A percentile compares a stretch with the other conserved stretches of the same genome.
Evolutionary conservation across 1,140 invertebrate species (phyloP).

Genomic region (Nixonia krombeini): DNA sequence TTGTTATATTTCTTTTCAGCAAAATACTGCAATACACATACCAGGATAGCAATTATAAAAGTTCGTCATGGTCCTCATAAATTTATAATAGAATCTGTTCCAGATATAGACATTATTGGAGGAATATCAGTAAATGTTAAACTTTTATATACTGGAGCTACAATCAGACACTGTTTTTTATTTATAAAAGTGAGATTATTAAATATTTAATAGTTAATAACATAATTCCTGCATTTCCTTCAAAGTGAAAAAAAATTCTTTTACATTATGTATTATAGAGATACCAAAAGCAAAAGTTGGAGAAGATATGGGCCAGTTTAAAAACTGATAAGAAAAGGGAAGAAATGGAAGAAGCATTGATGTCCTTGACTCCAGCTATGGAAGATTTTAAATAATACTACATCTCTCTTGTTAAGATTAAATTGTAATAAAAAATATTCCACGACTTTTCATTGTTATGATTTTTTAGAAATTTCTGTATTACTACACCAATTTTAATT

Average conservation of each 20-base stretch:
- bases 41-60: constrained; percentile 80
- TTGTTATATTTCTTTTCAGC: constrained; percentile 63
- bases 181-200: constrained; percentile 73
- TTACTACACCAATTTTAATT: too few relatives aligned
- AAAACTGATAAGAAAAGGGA: constrained; percentile 69
- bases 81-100: constrained; percentile 78
- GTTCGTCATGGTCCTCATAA: constrained; percentile 81
- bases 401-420: too few relatives aligned
- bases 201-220: too few relatives aligned
- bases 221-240: too few relatives aligned
- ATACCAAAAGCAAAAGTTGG: constrained; percentile 76
- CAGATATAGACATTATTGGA: constrained; percentile 77
- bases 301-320: constrained; percentile 71
- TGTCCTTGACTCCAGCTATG: constrained; percentile 62
- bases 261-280: constrained; percentile 65
- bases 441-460: too few relatives aligned
- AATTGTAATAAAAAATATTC: too few relatives aligned
- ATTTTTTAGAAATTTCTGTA: too few relatives aligned
- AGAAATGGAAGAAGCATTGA: constrained; percentile 60
- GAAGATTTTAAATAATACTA: constrained; percentile 60
- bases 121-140: constrained; percentile 75
- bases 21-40: constrained; percentile 84
- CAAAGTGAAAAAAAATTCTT: too few relatives aligned
- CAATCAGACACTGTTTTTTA: constrained; percentile 82
- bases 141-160: constrained; percentile 82